Evolutionary conservation across 2,888 invertebrate species (phyloP), one percentile per base, ranked within the genome.

Genomic region (Chironomus tentans): DNA sequence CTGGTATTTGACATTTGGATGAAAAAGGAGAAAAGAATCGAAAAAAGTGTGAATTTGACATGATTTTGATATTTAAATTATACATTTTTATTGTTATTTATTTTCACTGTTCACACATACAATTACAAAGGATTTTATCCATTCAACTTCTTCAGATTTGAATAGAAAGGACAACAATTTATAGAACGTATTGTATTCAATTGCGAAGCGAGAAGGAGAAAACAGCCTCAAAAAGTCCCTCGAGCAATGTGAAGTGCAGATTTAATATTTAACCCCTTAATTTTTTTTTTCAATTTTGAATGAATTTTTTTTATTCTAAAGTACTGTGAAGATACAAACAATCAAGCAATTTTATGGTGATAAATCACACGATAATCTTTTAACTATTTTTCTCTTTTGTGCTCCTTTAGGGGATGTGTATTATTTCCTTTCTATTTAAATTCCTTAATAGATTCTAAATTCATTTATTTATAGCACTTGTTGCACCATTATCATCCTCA

Each of bases 41-140:
- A 61, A 74, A 69, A 76, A 69, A 76, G 76, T 76, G 76, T 76
- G 76, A 76, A 76, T 69, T 69, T 76, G 76, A 76, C 76, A 76
- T 76, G 76, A 69, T 76, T 76, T 76, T 76, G 74, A 74, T 74
- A 74, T 74, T 74, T 74, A 74, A 74, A 74, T 74, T 74, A 74
- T 38, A 74, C 46, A 73, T 61, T 73, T 62, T 73, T 65, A 46
- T 62, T 73, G 73, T 73, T 61, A 28, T 50, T 50, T 70, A 46
- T 47, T 18, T 47, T 24, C 62, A 28, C 61, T 24, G 22, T 21
- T 47, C 48, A 47, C 21, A 15, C 48, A 12, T n/a, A 72, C 72
- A 72, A 61, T 56, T n/a, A 56, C 56, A 56, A 56, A n/a, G n/a
- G 18, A 56, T 50, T 50, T 15, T 50, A 48, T 48, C n/a, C 48